phyloP scores from a whole-genome alignment of 1,140 invertebrate species.

The Orius insidiosus region DNA sequence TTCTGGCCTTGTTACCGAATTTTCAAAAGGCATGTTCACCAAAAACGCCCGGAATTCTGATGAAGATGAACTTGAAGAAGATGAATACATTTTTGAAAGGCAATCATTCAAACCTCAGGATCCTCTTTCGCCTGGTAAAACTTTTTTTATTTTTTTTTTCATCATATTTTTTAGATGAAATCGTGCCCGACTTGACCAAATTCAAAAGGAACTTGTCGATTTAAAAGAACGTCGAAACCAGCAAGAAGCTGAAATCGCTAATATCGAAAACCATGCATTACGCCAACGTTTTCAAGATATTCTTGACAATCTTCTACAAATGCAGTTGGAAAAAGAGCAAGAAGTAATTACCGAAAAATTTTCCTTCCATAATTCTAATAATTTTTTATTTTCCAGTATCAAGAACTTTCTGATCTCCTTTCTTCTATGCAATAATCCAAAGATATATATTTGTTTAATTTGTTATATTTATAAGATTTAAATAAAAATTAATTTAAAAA shows the following conservation, averaged over 20 bases:
- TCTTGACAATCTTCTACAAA: slow-evolving; percentile 53
- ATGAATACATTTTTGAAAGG: slow-evolving; percentile 1
- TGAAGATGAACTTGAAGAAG: slow-evolving; percentile 3
- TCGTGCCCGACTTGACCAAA: slow-evolving; percentile 20
- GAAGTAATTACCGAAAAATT: slow-evolving; percentile 36
- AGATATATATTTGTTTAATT: no score
- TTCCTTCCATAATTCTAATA: no score
- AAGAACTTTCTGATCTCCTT: no score
- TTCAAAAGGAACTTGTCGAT: slow-evolving; percentile 50
- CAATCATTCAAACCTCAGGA: no score
- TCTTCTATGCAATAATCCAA: no score
- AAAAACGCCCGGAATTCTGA: neutral
- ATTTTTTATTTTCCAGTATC: no score
- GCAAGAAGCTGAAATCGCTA: slow-evolving; percentile 65
- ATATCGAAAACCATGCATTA: slow-evolving; percentile 70
- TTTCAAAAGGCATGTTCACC: slow-evolving; percentile 22
- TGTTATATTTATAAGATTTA: no score
- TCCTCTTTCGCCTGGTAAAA: no score
- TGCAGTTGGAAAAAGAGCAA: slow-evolving; percentile 63
- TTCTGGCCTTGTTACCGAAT: slow-evolving; percentile 21
- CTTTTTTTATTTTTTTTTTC: neutral
- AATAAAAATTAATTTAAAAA: no score
- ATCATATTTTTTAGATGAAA: slow-evolving; percentile 18
- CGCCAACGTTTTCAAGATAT: slow-evolving; percentile 65
- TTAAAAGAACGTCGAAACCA: slow-evolving; percentile 49